Evolutionary conservation across 53 echinoderm and acorn worm species (phyloP).

Genomic region (Apostichopus leukothele): DNA sequence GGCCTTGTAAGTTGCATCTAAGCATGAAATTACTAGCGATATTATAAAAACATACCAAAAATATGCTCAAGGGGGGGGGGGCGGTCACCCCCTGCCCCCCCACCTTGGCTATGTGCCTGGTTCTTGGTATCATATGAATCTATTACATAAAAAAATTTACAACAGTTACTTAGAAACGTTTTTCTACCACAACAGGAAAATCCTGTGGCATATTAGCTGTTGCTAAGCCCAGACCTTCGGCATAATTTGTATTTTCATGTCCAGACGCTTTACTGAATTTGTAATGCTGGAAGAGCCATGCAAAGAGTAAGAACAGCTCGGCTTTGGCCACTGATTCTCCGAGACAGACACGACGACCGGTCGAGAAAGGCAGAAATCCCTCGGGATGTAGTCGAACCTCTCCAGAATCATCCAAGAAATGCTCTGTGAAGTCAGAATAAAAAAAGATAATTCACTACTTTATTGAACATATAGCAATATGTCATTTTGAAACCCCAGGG

Average conservation of each 20-base stretch:
- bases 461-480: too few species aligned
- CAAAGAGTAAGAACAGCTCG: conserved; percentile 70
- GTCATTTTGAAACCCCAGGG: too few species aligned
- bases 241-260: background rate
- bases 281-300: conserved; percentile 60
- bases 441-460: too few species aligned
- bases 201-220: background rate
- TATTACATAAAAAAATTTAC: too few species aligned
- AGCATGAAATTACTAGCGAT: too few species aligned
- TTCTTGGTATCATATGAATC: too few species aligned
- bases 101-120: too few species aligned
- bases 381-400: conserved; percentile 61
- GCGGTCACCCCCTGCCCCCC: too few species aligned
- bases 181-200: background rate
- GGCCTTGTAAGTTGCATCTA: too few species aligned
- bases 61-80: too few species aligned
- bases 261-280: conserved; percentile 48
- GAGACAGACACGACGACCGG: conserved; percentile 69
- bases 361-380: conserved; percentile 83
- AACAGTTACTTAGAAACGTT: background rate
- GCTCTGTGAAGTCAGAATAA: background rate
- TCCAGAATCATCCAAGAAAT: conserved; percentile 66
- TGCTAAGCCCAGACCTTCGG: background rate
- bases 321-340: conserved; percentile 68
- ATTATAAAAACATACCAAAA: too few species aligned